Evolutionary conservation across 1,140 invertebrate species (phyloP).

Genomic region (Magallana ariakensis): DNA sequence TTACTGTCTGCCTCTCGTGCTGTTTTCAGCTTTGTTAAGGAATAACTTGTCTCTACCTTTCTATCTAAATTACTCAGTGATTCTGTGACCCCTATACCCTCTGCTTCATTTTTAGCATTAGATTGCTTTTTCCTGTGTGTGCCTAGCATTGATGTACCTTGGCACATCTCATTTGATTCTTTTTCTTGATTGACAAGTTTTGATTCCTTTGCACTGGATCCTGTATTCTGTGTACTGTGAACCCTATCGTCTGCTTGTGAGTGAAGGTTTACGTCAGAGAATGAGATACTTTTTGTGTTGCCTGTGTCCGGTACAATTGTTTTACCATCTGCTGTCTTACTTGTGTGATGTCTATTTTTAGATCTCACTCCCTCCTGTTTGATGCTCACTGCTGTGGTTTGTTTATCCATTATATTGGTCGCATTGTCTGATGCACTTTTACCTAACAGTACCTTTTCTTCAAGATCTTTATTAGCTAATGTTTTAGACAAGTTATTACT

Average conservation of each 20-base stretch:
- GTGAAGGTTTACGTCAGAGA: neutral
- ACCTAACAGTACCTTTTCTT: neutral
- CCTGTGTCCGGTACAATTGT: conserved; percentile 23
- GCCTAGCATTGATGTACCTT: neutral
- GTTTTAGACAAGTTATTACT: neutral
- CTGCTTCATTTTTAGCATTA: conserved; percentile 7
- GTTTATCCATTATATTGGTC: conserved; percentile 19
- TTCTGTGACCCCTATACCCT: conserved; percentile 24
- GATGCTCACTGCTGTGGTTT: neutral
- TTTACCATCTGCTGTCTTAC: conserved; percentile 20
- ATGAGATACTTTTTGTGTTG: conserved; percentile 23
- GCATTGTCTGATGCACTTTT: conserved; percentile 27
- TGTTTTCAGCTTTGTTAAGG: neutral
- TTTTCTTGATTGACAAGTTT: conserved; percentile 31
- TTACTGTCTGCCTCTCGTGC: neutral
- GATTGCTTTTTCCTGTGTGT: conserved; percentile 29
- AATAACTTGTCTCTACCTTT: neutral
- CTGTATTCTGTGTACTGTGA: neutral
- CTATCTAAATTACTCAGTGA: conserved; percentile 13
- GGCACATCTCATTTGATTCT: conserved; percentile 28
- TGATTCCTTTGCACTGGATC: neutral
- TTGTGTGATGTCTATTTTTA: conserved; percentile 28
- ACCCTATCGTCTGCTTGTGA: conserved; percentile 29
- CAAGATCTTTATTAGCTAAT: neutral
- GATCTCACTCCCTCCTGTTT: neutral